Evolutionary conservation across 2,113 vertebrate species (phyloP).

Genomic region (Lathamus discolor): DNA sequence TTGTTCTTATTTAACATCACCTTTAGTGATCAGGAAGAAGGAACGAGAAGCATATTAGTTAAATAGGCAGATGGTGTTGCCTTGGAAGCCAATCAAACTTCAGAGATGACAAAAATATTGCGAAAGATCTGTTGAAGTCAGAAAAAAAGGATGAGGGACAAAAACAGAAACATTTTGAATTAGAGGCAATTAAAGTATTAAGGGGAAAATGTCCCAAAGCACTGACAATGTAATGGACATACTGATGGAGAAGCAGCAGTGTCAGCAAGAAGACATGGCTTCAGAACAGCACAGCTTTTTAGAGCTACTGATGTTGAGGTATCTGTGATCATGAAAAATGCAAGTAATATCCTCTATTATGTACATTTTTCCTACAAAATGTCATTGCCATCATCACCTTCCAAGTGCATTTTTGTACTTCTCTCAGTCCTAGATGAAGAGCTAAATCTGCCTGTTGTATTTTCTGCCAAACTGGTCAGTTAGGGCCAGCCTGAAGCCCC

Average conservation of each 20-base stretch:
- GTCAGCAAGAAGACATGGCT: background rate
- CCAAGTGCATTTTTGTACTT: background rate
- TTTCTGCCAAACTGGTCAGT: background rate
- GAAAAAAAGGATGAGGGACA: slow-evolving; percentile 20
- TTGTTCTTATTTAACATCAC: slow-evolving; percentile 64
- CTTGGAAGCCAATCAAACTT: slow-evolving; percentile 64
- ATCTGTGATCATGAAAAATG: slow-evolving; percentile 32
- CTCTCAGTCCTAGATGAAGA: background rate
- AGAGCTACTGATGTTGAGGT: background rate
- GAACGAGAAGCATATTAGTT: slow-evolving; percentile 49
- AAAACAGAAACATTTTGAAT: slow-evolving; percentile 14
- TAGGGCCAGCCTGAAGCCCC: background rate
- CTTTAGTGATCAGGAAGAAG: slow-evolving; percentile 54
- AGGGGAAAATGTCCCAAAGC: slow-evolving; percentile 11
- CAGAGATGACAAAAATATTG: slow-evolving; percentile 53
- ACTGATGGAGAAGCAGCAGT: background rate
- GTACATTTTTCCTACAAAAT: background rate
- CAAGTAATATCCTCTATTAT: slow-evolving; percentile 5
- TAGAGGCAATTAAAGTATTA: background rate
- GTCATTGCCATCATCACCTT: background rate
- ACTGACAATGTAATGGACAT: background rate
- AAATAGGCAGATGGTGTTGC: slow-evolving; percentile 65
- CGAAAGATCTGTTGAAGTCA: slow-evolving; percentile 50
- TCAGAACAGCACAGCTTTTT: background rate
- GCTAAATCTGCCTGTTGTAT: background rate